Percentiles rank a stretch among this genome's conserved stretches.
phyloP scores from a whole-genome alignment of 2,888 invertebrate species.

The Calameuta idolon region DNA sequence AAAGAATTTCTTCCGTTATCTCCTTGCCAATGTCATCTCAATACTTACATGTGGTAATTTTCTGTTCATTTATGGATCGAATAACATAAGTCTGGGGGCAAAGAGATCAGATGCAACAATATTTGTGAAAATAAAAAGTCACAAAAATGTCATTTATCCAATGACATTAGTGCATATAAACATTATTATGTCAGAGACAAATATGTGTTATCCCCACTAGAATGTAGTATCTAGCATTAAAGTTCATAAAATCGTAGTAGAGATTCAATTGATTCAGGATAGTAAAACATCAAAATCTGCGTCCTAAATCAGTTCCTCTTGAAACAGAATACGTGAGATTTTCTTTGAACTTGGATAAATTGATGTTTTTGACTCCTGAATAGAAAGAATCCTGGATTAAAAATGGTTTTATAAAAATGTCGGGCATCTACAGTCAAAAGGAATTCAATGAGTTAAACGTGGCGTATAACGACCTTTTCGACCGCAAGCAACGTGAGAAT shows the following conservation, averaged over 20 bases:
- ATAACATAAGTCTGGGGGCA: too few species aligned
- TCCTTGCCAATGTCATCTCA: neutral
- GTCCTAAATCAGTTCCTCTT: neutral
- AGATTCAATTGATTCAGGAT: neutral
- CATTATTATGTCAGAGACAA: neutral
- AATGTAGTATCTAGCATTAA: neutral
- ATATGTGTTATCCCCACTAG: neutral
- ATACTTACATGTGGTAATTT: too few species aligned
- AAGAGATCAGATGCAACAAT: too few species aligned
- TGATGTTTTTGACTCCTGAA: conserved; percentile 63
- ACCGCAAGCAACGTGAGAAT: conserved; percentile 65
- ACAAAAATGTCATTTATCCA: too few species aligned
- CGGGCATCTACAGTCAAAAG: conserved; percentile 64
- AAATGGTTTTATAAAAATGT: conserved; percentile 71
- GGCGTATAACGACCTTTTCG: conserved; percentile 70
- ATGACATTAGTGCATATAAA: too few species aligned
- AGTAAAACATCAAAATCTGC: neutral
- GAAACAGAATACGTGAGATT: neutral
- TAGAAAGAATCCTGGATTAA: conserved; percentile 69
- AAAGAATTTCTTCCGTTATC: neutral
- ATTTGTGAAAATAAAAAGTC: too few species aligned
- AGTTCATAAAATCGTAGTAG: neutral
- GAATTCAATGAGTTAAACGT: conserved; percentile 67
- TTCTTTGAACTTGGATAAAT: conserved; percentile 36
- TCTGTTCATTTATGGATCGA: too few species aligned